Evolutionary conservation across 2,888 invertebrate species (phyloP).

Genomic region (Sarcophaga rosellei): DNA sequence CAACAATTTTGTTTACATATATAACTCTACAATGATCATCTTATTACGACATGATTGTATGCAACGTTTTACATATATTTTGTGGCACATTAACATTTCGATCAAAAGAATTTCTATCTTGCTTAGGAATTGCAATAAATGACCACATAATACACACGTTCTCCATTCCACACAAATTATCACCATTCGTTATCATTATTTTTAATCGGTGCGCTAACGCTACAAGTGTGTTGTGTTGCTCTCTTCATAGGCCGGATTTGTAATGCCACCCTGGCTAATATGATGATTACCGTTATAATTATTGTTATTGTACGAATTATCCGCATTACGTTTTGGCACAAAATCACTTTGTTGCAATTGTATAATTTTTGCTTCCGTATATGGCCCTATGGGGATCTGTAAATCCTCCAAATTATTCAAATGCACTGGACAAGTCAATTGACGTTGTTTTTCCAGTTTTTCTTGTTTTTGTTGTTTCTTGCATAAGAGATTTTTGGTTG

Average conservation of each 20-base stretch:
- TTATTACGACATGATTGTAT: background rate
- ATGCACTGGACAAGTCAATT: conserved; percentile 66
- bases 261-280: conserved; percentile 67
- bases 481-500: conserved; percentile 74
- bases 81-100: conserved; percentile 48
- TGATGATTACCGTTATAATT: conserved; percentile 22
- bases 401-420: conserved; percentile 75
- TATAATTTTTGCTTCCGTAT: conserved; percentile 74
- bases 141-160: conserved; percentile 32
- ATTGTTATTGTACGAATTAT: conserved; percentile 9
- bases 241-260: conserved; percentile 76
- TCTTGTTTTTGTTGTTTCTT: conserved; percentile 69
- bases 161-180: background rate
- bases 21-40: conserved; percentile 1
- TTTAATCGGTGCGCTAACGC: background rate
- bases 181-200: background rate
- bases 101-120: background rate
- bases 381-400: conserved; percentile 74
- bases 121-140: background rate
- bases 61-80: conserved; percentile 33
- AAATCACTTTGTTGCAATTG: conserved; percentile 78
- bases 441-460: conserved; percentile 53
- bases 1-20: conserved; percentile 23
- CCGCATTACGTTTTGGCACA: conserved; percentile 64
- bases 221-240: conserved; percentile 78